phyloP scores from a whole-genome alignment of 1,140 invertebrate species.

The Wiebesia pumilae region DNA sequence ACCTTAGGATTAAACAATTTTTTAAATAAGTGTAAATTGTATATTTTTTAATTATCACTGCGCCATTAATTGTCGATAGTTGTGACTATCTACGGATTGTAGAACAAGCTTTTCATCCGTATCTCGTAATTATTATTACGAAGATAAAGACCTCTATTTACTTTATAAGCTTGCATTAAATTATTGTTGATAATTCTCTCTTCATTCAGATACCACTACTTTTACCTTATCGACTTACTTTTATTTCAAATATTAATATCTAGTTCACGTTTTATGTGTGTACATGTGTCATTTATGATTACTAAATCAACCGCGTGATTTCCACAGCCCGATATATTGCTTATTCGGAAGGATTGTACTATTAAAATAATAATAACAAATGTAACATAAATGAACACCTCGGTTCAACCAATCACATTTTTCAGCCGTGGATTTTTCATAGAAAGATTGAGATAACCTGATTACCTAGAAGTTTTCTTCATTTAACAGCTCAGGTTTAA shows the following conservation, averaged over 20 bases:
- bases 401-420: neutral
- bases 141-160: neutral
- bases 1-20: neutral
- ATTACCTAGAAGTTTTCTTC: neutral
- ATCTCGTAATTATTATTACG: neutral
- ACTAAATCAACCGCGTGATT: neutral
- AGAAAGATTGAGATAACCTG: neutral
- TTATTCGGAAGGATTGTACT: neutral
- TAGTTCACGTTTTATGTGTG: neutral
- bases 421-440: neutral
- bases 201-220: neutral
- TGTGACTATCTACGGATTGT: neutral
- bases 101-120: neutral
- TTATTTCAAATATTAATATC: neutral
- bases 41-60: neutral
- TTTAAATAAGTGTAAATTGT: neutral
- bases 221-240: neutral
- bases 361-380: neutral
- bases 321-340: neutral
- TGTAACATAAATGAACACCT: neutral
- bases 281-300: neutral
- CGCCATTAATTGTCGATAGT: neutral
- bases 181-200: neutral
- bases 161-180: neutral
- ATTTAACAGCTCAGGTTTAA: neutral